A percentile compares a stretch with the other conserved stretches of the same genome.
Evolutionary conservation across 1,140 invertebrate species (phyloP).

Genomic region (Plectrocnemia conspersa): DNA sequence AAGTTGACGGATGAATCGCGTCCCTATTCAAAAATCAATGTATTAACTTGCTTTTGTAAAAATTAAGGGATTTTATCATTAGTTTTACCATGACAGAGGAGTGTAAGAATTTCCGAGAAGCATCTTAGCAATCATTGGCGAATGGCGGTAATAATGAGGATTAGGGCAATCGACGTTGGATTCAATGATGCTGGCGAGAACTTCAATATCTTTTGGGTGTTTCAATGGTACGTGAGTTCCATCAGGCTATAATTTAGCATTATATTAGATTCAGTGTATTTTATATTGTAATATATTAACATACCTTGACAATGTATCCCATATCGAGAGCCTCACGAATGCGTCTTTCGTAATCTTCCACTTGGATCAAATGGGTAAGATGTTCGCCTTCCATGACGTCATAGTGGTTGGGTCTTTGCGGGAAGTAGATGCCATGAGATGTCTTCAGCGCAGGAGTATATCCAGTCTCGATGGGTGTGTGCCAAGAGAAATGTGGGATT

Average conservation of each 20-base stretch:
- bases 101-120: slow-evolving; percentile 50
- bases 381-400: slow-evolving; percentile 50
- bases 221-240: slow-evolving; percentile 51
- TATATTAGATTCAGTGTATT: slow-evolving; percentile 8
- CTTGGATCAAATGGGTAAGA: slow-evolving; percentile 43
- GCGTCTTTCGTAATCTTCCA: slow-evolving; percentile 55
- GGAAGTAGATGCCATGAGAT: slow-evolving; percentile 61
- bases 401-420: slow-evolving; percentile 56
- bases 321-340: slow-evolving; percentile 59
- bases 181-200: slow-evolving; percentile 64
- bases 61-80: too few relatives aligned
- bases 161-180: slow-evolving; percentile 62
- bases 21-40: slow-evolving; percentile 32
- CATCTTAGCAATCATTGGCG: slow-evolving; percentile 54
- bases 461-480: slow-evolving; percentile 50
- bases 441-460: slow-evolving; percentile 59
- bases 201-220: slow-evolving; percentile 52
- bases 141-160: slow-evolving; percentile 56
- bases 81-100: not conserved
- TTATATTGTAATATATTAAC: slow-evolving; percentile 25
- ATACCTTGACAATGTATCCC: slow-evolving; percentile 55
- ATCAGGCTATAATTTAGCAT: slow-evolving; percentile 37
- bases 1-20: slow-evolving; percentile 46
- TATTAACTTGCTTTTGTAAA: too few relatives aligned
- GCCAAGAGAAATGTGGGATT: slow-evolving; percentile 52